Evolutionary conservation across 2,113 vertebrate genomes (phyloP).

Genomic region (Leucopsar rothschildi): DNA sequence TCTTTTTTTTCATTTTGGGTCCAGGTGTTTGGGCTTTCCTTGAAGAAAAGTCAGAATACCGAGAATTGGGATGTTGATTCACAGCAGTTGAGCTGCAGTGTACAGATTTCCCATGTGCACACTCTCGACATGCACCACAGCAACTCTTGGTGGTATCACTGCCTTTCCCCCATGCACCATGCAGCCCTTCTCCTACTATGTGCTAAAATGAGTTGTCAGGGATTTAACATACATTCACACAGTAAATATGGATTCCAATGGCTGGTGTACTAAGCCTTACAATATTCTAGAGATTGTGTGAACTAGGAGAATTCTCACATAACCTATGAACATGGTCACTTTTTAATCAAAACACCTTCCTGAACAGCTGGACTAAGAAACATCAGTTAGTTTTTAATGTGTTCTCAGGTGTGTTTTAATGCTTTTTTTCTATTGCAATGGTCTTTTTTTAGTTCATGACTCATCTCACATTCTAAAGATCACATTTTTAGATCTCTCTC

Average conservation of each 20-base stretch:
- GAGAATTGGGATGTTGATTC: background rate
- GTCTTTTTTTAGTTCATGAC: background rate
- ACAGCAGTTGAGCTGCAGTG: background rate
- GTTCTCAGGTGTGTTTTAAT: background rate
- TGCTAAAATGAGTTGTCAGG: background rate
- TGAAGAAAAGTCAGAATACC: background rate
- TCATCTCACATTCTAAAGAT: background rate
- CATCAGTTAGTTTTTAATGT: background rate
- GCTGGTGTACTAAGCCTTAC: background rate
- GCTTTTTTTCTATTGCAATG: background rate
- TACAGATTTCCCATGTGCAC: background rate
- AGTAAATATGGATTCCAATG: background rate
- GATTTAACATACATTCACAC: background rate
- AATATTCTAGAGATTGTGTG: background rate
- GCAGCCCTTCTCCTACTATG: rapidly evolving
- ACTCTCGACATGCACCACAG: background rate
- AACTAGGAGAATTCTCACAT: background rate
- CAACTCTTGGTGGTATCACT: background rate
- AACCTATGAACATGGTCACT: background rate
- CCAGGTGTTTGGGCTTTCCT: background rate
- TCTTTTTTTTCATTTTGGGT: background rate
- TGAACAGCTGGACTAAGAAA: background rate
- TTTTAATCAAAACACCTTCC: background rate
- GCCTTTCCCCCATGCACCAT: background rate
- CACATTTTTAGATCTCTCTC: background rate